Base-by-base conservation (phyloP, 2,888 invertebrate genomes). In the Hedychridium roseum region DNA sequence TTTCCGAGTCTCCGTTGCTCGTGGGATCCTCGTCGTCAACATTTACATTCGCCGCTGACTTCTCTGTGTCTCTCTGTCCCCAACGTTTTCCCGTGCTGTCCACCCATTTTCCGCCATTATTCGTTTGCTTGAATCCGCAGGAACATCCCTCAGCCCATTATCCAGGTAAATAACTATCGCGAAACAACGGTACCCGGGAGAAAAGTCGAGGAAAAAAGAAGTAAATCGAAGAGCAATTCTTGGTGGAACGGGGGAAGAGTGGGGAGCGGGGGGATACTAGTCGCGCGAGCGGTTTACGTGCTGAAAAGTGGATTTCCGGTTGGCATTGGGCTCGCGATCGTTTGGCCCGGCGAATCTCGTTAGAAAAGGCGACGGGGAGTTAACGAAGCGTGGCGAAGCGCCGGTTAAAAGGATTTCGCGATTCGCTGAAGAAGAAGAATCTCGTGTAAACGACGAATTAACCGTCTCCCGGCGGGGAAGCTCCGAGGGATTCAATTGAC, bases 1-100 rank as follows among this genome's bases (percentile, higher is more conserved):
- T 70, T 70, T 67, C 68, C 70, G 58, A 62, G 47, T 57, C 54
- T 59, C 53, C 54, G n/a, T n/a, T n/a, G 49, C 45, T 57, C 57
- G 63, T 55, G 50, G 46, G 57, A 61, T 64, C 50, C 62, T 60
- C 64, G 57, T 60, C 61, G 57, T 60, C 61, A 59, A 54, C 66
- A 56, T 60, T 57, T 50, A n/a, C 54, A 43, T 51, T 41, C 54
- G 41, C 49, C 15, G 5, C 30, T 12, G 30, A 4, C 14, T 6
- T 23, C 16, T 15, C 15, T 11, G 9, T 42, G 23, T 41, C 43
- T 9, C 41, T 12, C 20, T 18, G 21, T 27, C 28, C 34, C 35
- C 43, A 59, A 60, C 51, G 65, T 68, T 65, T 68, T 55, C 68
- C 60, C 48, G 43, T 51, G 57, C 61, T 63, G 60, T 55, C 54